These are phyloP conservation scores for Aphelenchoides besseyi DNA, from an alignment of 1,140 invertebrate genomes.

Conservation along the genomic window DNA sequence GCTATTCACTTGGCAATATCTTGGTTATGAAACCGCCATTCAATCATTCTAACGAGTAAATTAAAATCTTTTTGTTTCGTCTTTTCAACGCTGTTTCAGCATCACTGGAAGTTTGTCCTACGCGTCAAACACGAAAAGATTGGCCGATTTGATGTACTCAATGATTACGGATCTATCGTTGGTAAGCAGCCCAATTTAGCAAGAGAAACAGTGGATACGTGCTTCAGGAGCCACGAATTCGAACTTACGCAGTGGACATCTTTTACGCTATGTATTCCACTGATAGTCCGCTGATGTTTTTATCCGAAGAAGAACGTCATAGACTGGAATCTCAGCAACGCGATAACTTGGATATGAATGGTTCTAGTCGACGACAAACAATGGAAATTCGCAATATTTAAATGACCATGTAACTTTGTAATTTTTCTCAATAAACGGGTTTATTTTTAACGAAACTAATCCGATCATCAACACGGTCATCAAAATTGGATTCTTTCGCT, in stretches of 20 bases:
- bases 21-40: conserved; percentile 21
- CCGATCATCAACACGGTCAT: not conserved
- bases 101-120: not conserved
- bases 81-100: conserved; percentile 2
- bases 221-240: conserved; percentile 17
- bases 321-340: not conserved
- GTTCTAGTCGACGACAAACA: not conserved
- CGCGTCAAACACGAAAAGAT: not conserved
- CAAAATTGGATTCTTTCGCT: no score
- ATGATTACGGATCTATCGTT: not conserved
- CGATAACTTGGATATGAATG: not conserved
- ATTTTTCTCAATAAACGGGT: not conserved
- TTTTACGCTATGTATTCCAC: conserved; percentile 16
- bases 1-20: not conserved
- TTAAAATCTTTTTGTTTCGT: not conserved
- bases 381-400: not conserved
- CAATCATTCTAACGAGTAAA: conserved; percentile 25
- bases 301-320: not conserved
- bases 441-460: not conserved
- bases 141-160: not conserved
- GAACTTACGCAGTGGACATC: not conserved
- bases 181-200: conserved; percentile 3
- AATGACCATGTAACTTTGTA: not conserved
- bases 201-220: no score
- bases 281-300: conserved; percentile 8